Base-by-base conservation (phyloP, 2,113 vertebrate genomes). In the Sorex fumeus region DNA sequence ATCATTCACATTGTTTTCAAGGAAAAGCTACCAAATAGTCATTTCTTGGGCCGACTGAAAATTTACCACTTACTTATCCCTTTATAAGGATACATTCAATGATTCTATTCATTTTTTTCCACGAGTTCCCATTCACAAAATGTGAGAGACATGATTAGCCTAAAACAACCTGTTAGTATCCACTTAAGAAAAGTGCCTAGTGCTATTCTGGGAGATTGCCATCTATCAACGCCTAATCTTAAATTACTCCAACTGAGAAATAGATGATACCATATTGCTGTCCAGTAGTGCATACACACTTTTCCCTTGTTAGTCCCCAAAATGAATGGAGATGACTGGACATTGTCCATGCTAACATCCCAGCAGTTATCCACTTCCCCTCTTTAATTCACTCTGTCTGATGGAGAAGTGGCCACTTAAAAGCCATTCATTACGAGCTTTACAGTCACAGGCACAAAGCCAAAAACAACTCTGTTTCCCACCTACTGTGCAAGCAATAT, bases 381-480 rank as follows among this genome's bases (percentile, higher is more conserved):
- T 27, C 83, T 94, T 91, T 88, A 89, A 95, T 96, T 97, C 96
- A 78, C 88, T 94, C 86, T 95, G 78, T 93, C 88, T 95, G 90
- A 93, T 86, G 92, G 90, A 93, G 84, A 66, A 92, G 93, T 85
- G 95, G 81, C 93, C 71, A 28, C 84, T 94, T 96, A 94, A 96
- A 96, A 93, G 79, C 64, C 94, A 50, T 93, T 87, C 81, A 60
- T 11, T 16, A 32, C 3, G 71, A 93, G 47, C 83, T 96, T 88
- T 95, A 92, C 40, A 70, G 91, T 93, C 62, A 8, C 32, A 93
- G 97, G 96, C 93, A 28, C 1, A 6, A 21, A 23, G 89, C 95
- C 97, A 95, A 94, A 77, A 94, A 78, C 53, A 96, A 72, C 95
- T 96, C 91, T 92, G 78, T 95, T 96, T 95, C 84, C 90, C 43